Evolutionary conservation across 2,888 invertebrate genomes (phyloP).

Genomic region (Sarcophaga subvicina): DNA sequence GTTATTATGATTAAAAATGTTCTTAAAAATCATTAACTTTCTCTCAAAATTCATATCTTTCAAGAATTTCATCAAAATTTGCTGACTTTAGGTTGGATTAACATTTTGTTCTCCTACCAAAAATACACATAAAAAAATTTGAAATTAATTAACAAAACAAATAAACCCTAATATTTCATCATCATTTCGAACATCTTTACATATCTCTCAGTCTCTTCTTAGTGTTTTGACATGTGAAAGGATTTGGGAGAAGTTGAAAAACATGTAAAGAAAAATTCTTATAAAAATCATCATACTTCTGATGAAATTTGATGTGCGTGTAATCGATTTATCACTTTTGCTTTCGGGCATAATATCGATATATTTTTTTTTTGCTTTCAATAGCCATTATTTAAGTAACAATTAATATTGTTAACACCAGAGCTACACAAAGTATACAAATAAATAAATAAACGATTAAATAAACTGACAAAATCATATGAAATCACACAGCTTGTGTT

Average conservation of each 20-base stretch:
- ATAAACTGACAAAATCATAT: slow-evolving; percentile 42
- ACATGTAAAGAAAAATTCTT: background rate
- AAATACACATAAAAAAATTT: background rate
- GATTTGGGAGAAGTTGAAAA: background rate
- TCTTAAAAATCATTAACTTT: background rate
- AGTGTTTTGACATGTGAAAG: background rate
- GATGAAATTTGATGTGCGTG: background rate
- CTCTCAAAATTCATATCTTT: background rate
- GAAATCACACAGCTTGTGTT: slow-evolving; percentile 46
- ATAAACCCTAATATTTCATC: background rate
- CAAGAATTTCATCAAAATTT: background rate
- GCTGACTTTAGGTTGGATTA: background rate
- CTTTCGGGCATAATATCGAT: slow-evolving; percentile 13
- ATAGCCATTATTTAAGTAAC: slow-evolving; percentile 57
- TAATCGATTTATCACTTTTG: slow-evolving; percentile 56
- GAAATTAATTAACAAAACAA: background rate
- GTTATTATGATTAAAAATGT: too few species aligned
- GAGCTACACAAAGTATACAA: slow-evolving; percentile 10
- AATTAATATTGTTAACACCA: slow-evolving; percentile 50
- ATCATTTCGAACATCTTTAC: background rate
- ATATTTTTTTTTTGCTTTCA: slow-evolving; percentile 23
- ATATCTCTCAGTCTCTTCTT: background rate
- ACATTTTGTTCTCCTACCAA: background rate
- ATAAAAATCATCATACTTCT: background rate
- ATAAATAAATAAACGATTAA: slow-evolving; percentile 33